Base-by-base conservation (phyloP, 2,888 invertebrate genomes). In the Ormyrus rosae region DNA sequence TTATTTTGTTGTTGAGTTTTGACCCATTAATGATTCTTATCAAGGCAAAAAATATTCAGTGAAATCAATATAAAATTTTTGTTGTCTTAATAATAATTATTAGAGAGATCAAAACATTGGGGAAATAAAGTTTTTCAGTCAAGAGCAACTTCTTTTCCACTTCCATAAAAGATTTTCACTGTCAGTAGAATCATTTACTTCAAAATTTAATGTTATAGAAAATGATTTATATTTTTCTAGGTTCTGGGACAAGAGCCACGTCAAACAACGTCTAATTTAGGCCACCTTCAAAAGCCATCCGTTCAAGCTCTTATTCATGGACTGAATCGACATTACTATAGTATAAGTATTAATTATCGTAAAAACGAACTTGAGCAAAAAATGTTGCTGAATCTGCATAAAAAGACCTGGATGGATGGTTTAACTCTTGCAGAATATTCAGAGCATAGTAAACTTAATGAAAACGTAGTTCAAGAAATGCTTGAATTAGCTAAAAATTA, bases 251-350 rank as follows among this genome's bases (percentile, higher is more conserved):
- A 99, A 91, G 99, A 99, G 90, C 99, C 99, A 0, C 93, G 99
- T 77, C 99, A 99, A 91, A 99, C 99, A 0, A 99, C 99, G 8
- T 99, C 99, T 76, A 99, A 99, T 92, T 93, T 99, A 88, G 99
- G 99, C 1, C 99, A 99, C 91, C 93, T 99, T 86, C 98, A 99
- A 89, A 99, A 99, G 91, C 99, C 99, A 0, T 99, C 99, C 1
- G 99, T 99, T 80, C 99, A 99, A 94, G 99, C 99, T 55, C 93
- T 99, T 80, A 99, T 99, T 86, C 99, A 99, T 89, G 99, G 99
- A 11, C 93, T 99, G 50, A 99, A 99, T 91, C 95, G 99, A 83
- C 99, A 99, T 91, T 99, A 99, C 90, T 99, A 99, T 91, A 99
- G 99, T 61, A 99, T 99, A 90, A 98, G 99, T 91, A 99, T 99